Percentiles rank a stretch among this genome's conserved stretches.
These are phyloP conservation scores for Cyclophora albipunctata DNA, from an alignment of 2,888 invertebrate species.

Conservation along the genomic window DNA sequence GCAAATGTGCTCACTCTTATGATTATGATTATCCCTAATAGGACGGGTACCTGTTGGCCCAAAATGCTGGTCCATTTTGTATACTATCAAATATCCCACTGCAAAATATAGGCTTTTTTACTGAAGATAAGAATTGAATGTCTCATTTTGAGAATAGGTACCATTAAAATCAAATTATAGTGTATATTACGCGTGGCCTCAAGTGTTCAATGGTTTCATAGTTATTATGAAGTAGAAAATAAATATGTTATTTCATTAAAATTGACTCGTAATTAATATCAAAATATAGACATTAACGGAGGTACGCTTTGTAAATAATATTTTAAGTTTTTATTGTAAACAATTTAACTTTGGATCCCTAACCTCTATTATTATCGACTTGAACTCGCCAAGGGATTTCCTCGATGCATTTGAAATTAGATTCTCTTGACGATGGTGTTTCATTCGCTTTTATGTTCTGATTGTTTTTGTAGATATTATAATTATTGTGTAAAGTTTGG, in stretches of 20 bases:
- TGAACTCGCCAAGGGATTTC: slow-evolving; percentile 4
- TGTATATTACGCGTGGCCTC: slow-evolving; percentile 40
- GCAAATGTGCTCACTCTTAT: too few species aligned
- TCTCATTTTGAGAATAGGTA: too few species aligned
- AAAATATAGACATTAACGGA: slow-evolving; percentile 33
- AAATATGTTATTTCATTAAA: background rate
- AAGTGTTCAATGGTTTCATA: slow-evolving; percentile 63
- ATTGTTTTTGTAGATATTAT: slow-evolving; percentile 39
- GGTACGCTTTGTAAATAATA: slow-evolving; percentile 67
- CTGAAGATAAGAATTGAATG: too few species aligned
- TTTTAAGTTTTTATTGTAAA: slow-evolving; percentile 66
- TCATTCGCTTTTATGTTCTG: too few species aligned
- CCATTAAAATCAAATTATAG: too few species aligned
- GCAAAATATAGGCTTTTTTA: too few species aligned
- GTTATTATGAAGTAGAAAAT: slow-evolving; percentile 17
- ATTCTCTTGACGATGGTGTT: slow-evolving; percentile 19
- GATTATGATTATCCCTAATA: too few species aligned
- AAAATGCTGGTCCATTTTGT: too few species aligned
- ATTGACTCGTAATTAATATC: slow-evolving; percentile 6
- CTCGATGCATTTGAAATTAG: too few species aligned
- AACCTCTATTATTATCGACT: slow-evolving; percentile 37
- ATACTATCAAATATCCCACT: too few species aligned
- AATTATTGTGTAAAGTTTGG: slow-evolving; percentile 57
- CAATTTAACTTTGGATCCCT: slow-evolving; percentile 28
- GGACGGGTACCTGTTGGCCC: too few species aligned